Evolutionary conservation across 2,888 invertebrate genomes (phyloP), one percentile per base, ranked within the genome.

Genomic region (Torymus auratus): DNA sequence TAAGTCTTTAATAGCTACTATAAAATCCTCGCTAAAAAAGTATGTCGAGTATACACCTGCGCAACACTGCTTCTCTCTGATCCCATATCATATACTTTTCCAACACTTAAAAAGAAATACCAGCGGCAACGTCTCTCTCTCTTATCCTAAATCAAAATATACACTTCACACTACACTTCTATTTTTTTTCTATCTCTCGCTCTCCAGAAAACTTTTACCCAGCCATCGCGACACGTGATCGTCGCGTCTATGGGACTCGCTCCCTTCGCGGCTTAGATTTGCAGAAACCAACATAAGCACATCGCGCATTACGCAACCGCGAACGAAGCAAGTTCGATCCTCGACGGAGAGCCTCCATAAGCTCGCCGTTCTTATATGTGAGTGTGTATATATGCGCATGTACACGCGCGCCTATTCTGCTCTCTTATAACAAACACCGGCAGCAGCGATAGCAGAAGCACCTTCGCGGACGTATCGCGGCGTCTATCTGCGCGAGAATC

Each of bases 251-350:
- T 28, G 7, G 7, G 41, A 41, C 41, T 41, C 41, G 5, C 41
- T 10, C 41, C 41, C 41, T 41, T 41, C 41, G 41, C 41, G 41
- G 41, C 41, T 41, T 41, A 41, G 41, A 64, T 70, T 70, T 52
- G 58, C 77, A 64, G 56, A 70, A 64, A 56, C 10, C 23, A 56
- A 41, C 50, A 41, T 5, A 41, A 41, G 41, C 41, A 41, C 41
- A 41, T 1, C 41, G 5, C 56, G 76, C n/a, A 50, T 77, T 77
- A 70, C 77, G 70, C 77, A 77, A 77, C 11, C 62, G 41, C 62
- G 41, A 13, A 2, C 3, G 52, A 41, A 13, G 23, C 62, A 23
- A 14, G 7, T 15, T n/a, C 52, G 23, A 52, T 60, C 20, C 15
- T 70, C 52, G 13, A 13, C 65, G 7, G 7, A 41, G 41, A 41